Percentiles rank a stretch among this genome's conserved stretches.
phyloP scores from a whole-genome alignment of 2,888 invertebrate genomes.

The Diaphora mendica region DNA sequence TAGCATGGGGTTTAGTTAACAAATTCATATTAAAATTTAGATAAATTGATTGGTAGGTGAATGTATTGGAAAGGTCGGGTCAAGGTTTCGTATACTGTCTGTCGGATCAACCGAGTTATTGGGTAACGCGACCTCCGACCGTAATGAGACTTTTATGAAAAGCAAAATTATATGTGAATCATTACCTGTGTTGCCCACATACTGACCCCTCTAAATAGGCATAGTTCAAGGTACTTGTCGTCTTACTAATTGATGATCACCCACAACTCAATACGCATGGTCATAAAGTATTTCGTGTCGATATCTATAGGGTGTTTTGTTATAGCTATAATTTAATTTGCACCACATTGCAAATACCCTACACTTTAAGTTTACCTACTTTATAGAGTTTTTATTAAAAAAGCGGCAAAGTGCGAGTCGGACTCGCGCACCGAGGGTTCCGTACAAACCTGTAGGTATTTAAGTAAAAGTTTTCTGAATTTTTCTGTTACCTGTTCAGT shows the following conservation, averaged over 20 bases:
- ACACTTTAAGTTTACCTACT: too few species aligned
- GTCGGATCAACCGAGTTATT: conserved; percentile 30
- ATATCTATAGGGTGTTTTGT: neutral
- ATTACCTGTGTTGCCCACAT: conserved; percentile 44
- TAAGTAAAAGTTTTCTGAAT: too few species aligned
- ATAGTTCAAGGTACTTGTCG: conserved; percentile 58
- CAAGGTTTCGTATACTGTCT: conserved; percentile 57
- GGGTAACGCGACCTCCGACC: conserved; percentile 56
- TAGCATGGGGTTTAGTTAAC: neutral
- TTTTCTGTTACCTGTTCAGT: too few species aligned
- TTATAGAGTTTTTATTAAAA: too few species aligned
- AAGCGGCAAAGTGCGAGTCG: too few species aligned
- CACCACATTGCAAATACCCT: too few species aligned
- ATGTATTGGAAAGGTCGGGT: conserved; percentile 68
- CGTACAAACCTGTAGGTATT: too few species aligned
- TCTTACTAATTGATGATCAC: conserved; percentile 51
- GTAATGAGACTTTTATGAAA: conserved; percentile 52
- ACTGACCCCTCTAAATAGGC: conserved; percentile 39
- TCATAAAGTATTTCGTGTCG: conserved; percentile 20
- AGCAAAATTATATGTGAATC: conserved; percentile 55
- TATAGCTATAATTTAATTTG: too few species aligned
- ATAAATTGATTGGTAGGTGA: conserved; percentile 53
- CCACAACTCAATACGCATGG: conserved; percentile 20
- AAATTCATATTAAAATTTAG: neutral
- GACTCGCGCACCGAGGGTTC: too few species aligned